Conservation (phyloP, 2,888 invertebrate genomes). For the Invenusta paracnida region DNA sequence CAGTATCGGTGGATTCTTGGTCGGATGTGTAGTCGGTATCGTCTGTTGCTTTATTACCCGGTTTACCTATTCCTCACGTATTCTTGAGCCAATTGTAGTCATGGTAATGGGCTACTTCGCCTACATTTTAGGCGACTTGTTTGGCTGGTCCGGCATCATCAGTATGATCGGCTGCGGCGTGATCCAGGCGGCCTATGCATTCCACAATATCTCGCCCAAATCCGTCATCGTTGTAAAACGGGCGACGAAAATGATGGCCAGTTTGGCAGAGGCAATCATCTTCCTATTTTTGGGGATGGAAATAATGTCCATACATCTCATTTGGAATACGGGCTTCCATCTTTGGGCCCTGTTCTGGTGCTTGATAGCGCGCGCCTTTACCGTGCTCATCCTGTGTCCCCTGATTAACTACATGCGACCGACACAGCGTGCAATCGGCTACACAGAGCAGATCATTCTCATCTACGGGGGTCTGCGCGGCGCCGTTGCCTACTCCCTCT, state of each 20-base stretch:
- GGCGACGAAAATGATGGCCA: constrained; percentile 64
- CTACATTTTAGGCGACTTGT: constrained; percentile 64
- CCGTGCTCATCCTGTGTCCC: neutral
- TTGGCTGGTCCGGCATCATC: constrained; percentile 65
- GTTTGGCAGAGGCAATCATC: constrained; percentile 64
- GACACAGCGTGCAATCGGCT: constrained; percentile 1
- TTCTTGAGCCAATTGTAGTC: constrained; percentile 64
- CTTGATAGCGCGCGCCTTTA: constrained; percentile 60
- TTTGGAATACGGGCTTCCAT: constrained; percentile 63
- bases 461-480: constrained; percentile 65
- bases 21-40: constrained; percentile 63
- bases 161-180: constrained; percentile 64
- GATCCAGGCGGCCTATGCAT: constrained; percentile 64
- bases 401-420: neutral
- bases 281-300: constrained; percentile 65
- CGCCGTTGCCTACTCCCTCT: constrained; percentile 65
- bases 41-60: constrained; percentile 56
- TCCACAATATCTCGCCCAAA: constrained; percentile 64
- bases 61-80: constrained; percentile 60
- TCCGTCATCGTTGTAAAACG: constrained; percentile 64
- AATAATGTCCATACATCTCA: constrained; percentile 61
- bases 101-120: constrained; percentile 64
- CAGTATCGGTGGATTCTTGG: constrained; percentile 62
- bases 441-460: constrained; percentile 48
- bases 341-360: constrained; percentile 61